A percentile compares a stretch with the other conserved stretches of the same genome.
phyloP scores from a whole-genome alignment of 1,140 invertebrate genomes.

The Drosophila repleta region DNA sequence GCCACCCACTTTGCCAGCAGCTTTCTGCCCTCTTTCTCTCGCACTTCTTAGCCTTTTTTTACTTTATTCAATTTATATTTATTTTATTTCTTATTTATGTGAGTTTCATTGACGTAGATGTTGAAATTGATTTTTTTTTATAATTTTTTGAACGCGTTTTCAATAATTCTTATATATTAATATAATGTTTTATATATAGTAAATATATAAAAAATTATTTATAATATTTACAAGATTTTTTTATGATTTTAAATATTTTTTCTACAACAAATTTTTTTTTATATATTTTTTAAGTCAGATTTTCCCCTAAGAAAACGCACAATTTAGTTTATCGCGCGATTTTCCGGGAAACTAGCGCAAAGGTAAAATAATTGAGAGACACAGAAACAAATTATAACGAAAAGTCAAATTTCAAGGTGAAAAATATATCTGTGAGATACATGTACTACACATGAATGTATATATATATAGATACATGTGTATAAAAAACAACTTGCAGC shows the following conservation, averaged over 20 bases:
- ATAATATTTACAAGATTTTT: not conserved
- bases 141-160: no score
- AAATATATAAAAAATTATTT: no score
- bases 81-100: slow-evolving; percentile 3
- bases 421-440: slow-evolving; percentile 51
- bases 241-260: slow-evolving; percentile 10
- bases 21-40: slow-evolving; percentile 21
- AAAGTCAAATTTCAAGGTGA: slow-evolving; percentile 73
- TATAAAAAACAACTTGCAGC: slow-evolving; percentile 43
- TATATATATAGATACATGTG: no score
- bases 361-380: not conserved
- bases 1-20: slow-evolving; percentile 51
- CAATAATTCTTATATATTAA: no score
- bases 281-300: slow-evolving; percentile 1
- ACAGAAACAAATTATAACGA: slow-evolving; percentile 70
- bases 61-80: slow-evolving; percentile 31
- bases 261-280: not conserved
- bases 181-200: no score
- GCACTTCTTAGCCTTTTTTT: slow-evolving; percentile 63
- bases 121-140: not conserved
- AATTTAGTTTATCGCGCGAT: slow-evolving; percentile 39
- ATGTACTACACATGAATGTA: slow-evolving; percentile 20
- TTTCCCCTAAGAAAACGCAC: slow-evolving; percentile 7
- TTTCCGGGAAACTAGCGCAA: slow-evolving; percentile 41
- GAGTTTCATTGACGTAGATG: not conserved